A percentile compares a stretch with the other conserved stretches of the same genome.
Conservation (phyloP, 2,113 vertebrate genomes). For the Trachemys scripta region DNA sequence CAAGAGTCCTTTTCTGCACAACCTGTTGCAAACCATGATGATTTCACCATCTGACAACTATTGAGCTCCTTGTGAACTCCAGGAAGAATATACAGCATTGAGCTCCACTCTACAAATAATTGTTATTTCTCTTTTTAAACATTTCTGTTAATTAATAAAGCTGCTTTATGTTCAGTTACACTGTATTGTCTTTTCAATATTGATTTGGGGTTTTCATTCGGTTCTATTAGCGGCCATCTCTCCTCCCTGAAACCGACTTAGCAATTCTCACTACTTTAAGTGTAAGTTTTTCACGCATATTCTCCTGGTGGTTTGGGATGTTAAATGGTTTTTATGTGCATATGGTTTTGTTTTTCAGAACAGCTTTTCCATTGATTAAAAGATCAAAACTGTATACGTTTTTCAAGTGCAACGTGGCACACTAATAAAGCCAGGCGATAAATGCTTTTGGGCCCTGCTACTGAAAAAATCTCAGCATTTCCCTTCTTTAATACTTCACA, state of each 20-base stretch:
- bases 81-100: not conserved
- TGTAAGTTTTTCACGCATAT: not conserved
- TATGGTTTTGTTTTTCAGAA: not conserved
- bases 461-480: not conserved
- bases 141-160: not conserved
- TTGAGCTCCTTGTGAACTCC: not conserved
- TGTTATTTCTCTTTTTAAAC: not conserved
- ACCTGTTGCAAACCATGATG: not conserved
- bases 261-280: not conserved
- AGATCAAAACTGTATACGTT: not conserved
- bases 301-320: not conserved
- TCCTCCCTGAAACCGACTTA: not conserved
- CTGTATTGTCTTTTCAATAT: not conserved
- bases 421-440: not conserved
- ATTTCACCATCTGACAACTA: not conserved
- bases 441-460: not conserved
- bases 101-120: not conserved
- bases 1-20: not conserved
- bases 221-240: not conserved
- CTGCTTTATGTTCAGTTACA: not conserved
- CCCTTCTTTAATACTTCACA: constrained; percentile 11
- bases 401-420: not conserved
- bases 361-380: not conserved
- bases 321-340: not conserved
- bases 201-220: not conserved